phyloP scores from a whole-genome alignment of 2,113 vertebrate genomes.

The Cebidichthys violaceus region DNA sequence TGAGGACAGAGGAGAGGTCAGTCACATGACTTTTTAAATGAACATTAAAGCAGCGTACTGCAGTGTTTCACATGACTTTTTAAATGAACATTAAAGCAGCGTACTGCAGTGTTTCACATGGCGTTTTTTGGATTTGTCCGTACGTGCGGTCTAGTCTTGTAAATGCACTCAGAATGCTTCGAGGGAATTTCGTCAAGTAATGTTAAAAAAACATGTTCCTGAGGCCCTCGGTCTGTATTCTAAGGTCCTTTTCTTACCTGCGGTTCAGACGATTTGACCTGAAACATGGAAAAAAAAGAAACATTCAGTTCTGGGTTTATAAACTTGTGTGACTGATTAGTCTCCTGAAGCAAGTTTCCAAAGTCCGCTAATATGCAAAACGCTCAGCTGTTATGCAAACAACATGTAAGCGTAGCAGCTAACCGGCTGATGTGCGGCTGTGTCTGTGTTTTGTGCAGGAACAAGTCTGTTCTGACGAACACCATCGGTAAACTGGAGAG shows the following conservation, averaged over 20 bases:
- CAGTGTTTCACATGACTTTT: background rate
- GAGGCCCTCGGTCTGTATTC: background rate
- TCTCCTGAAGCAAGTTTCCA: background rate
- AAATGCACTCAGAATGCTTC: background rate
- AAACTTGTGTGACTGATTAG: background rate
- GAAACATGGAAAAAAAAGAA: background rate
- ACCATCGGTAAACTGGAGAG: slow-evolving; percentile 83
- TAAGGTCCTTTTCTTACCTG: background rate
- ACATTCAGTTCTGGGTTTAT: background rate
- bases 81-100: background rate
- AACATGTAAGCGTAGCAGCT: too few species aligned
- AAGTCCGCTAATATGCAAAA: background rate
- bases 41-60: background rate
- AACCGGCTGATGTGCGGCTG: background rate
- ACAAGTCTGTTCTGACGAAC: slow-evolving; percentile 75
- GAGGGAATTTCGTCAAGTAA: background rate
- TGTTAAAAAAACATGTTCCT: background rate
- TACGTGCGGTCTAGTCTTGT: background rate
- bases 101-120: too few species aligned
- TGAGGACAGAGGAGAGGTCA: slow-evolving; percentile 82
- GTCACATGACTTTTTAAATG: background rate
- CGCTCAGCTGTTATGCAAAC: too few species aligned
- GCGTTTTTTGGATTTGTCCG: background rate
- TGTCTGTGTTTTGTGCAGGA: slow-evolving; percentile 67
- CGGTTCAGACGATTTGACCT: background rate